Evolutionary conservation across 2,113 vertebrate genomes (phyloP), one percentile per base, ranked within the genome.

Genomic region (Enhydra lutris): DNA sequence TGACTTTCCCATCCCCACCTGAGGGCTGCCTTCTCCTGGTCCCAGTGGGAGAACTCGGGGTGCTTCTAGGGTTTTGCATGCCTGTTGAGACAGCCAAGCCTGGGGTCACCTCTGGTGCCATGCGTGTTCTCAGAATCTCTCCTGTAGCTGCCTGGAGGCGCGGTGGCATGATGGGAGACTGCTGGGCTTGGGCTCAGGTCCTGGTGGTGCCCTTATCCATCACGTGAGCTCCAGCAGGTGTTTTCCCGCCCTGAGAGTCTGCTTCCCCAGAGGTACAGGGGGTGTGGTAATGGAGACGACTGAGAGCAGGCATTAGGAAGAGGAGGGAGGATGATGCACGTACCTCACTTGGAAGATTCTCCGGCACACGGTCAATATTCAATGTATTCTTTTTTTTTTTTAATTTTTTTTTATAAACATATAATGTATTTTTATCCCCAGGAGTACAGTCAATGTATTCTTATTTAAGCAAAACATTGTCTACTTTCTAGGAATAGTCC

Each of bases 291-390:
- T 0, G 18, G 59, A 34, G 36, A 24, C 69, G 4, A 3, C 39
- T 17, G 7, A 3, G 7, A 1, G 11, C 3, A 4, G 36, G 21
- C 31, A 20, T 55, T 13, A 23, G 12, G 52, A 61, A 73, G 52
- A 26, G 2, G 1, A 4, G 39, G 63, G 10, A 5, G n/a, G 89
- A 36, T 4, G 2, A 13, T 6, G 1, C 7, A 0, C 21, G 2
- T 26, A 3, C 0, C 24, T 31, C 45, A 8, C 65, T 63, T 36
- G 45, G 83, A 74, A 71, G 34, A 21, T 47, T 13, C 3, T 15
- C 31, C 18, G n/a, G n/a, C 13, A 10, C 18, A 14, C 29, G 14
- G 24, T 29, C 18, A 3, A 1, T 7, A 6, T 36, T 71, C 17
- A 2, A 3, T 63, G 50, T 47, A 47, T 47, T 47, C 45, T 47